phyloP scores from a whole-genome alignment of 2,888 invertebrate species.

The Leptopilina syphax region DNA sequence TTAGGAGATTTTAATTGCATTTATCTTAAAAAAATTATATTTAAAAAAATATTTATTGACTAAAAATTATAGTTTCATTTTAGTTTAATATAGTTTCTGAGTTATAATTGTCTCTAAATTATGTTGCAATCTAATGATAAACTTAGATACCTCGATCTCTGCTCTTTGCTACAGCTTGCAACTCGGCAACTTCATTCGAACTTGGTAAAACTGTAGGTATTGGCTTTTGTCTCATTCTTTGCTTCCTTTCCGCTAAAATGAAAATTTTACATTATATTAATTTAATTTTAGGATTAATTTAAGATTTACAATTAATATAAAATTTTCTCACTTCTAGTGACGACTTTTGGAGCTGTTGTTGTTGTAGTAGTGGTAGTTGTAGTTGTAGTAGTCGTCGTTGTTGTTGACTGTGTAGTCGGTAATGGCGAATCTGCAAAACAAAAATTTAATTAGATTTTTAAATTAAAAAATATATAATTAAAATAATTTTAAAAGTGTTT shows the following conservation, averaged over 20 bases:
- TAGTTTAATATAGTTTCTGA: background rate
- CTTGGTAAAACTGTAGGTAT: slow-evolving; percentile 12
- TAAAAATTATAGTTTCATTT: background rate
- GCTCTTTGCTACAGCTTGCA: slow-evolving; percentile 33
- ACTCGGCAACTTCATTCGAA: slow-evolving; percentile 28
- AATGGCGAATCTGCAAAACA: slow-evolving; percentile 66
- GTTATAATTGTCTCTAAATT: background rate
- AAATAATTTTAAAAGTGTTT: too few species aligned
- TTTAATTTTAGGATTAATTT: background rate
- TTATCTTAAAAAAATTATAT: too few species aligned
- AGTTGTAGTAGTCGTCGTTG: slow-evolving; percentile 56
- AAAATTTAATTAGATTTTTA: background rate
- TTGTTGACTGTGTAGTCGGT: slow-evolving; percentile 66
- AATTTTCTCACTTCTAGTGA: slow-evolving; percentile 25
- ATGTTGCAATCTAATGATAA: background rate
- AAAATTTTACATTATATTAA: background rate
- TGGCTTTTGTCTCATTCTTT: slow-evolving; percentile 35
- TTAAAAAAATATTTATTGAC: background rate
- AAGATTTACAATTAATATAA: background rate
- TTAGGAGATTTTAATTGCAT: too few species aligned
- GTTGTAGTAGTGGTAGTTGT: slow-evolving; percentile 50
- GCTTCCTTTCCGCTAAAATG: slow-evolving; percentile 45
- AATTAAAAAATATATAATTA: background rate
- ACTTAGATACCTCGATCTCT: slow-evolving; percentile 26
- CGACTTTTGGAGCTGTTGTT: slow-evolving; percentile 41